A percentile compares a stretch with the other conserved stretches of the same genome.
Evolutionary conservation across 2,888 invertebrate genomes (phyloP).

Genomic region (Mystacides longicornis): DNA sequence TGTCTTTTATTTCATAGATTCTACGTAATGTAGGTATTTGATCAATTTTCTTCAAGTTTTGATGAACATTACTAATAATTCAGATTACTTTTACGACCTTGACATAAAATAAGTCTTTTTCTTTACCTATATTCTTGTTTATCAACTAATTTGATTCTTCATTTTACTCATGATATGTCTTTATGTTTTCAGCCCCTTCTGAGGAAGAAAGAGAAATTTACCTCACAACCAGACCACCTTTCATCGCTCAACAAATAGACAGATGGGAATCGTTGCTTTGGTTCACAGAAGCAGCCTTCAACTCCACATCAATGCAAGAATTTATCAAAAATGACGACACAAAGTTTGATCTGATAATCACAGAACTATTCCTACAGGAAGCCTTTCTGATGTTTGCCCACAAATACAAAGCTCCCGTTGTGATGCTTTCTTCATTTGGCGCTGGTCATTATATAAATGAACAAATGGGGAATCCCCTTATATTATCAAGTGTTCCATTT

Average conservation of each 20-base stretch:
- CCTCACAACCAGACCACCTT: constrained; percentile 12
- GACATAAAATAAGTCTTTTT: no score
- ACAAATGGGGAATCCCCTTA: constrained; percentile 41
- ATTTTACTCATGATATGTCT: background rate
- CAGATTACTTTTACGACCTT: no score
- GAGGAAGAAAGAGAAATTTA: constrained; percentile 20
- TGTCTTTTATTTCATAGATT: no score
- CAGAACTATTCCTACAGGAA: constrained; percentile 41
- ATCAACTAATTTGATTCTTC: no score
- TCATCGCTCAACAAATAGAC: constrained; percentile 16
- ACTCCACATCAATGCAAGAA: constrained; percentile 32
- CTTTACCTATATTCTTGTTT: no score
- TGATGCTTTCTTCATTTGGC: constrained; percentile 30
- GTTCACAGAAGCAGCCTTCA: constrained; percentile 33
- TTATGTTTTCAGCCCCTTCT: constrained; percentile 9
- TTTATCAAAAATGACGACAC: constrained; percentile 33
- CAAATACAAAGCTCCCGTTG: constrained; percentile 37
- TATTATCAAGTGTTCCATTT: constrained; percentile 44
- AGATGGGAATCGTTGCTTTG: constrained; percentile 22
- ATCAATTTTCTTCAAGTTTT: no score
- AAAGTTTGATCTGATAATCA: constrained; percentile 40
- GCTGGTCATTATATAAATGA: constrained; percentile 34
- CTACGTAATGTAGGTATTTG: no score
- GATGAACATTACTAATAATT: no score
- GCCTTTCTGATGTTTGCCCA: constrained; percentile 37